A percentile compares a stretch with the other conserved stretches of the same genome.
Conservation (phyloP, 2,888 invertebrate species). For the Nesidiocoris tenuis region DNA sequence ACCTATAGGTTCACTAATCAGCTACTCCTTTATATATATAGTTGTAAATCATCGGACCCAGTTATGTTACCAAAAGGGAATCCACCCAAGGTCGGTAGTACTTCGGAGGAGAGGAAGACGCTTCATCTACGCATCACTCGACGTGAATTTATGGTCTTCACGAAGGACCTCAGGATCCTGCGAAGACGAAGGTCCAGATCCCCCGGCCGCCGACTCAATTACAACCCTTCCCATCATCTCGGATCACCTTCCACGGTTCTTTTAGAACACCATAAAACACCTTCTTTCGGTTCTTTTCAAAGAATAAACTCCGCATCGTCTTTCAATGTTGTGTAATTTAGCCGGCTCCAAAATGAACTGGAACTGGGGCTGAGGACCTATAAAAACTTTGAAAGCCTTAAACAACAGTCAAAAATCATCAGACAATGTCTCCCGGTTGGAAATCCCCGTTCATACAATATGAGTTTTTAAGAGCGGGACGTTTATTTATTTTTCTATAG, state of each 20-base stretch:
- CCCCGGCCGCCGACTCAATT: not conserved
- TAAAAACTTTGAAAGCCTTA: not conserved
- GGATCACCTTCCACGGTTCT: not conserved
- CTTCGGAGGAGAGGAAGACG: not conserved
- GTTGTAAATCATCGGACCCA: conserved; percentile 41
- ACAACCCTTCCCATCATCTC: conserved; percentile 5
- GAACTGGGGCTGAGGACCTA: not conserved
- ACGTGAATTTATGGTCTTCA: conserved; percentile 34
- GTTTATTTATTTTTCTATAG: no score
- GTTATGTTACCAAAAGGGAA: conserved; percentile 8
- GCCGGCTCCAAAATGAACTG: not conserved
- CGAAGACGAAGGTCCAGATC: not conserved
- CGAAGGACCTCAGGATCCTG: not conserved
- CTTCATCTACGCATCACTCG: conserved; percentile 38
- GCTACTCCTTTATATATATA: conserved; percentile 38
- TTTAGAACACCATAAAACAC: conserved; percentile 34
- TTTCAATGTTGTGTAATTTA: not conserved
- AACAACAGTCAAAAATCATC: not conserved
- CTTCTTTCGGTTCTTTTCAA: conserved; percentile 14
- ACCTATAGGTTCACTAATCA: conserved; percentile 38
- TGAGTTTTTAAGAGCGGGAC: no score
- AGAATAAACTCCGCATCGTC: conserved; percentile 17
- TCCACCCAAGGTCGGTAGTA: not conserved
- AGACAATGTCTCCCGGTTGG: not conserved
- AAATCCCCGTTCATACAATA: no score